These are phyloP conservation scores for Macrochelys suwanniensis DNA, from an alignment of 2,797 vertebrate species.

Conservation along the genomic window DNA sequence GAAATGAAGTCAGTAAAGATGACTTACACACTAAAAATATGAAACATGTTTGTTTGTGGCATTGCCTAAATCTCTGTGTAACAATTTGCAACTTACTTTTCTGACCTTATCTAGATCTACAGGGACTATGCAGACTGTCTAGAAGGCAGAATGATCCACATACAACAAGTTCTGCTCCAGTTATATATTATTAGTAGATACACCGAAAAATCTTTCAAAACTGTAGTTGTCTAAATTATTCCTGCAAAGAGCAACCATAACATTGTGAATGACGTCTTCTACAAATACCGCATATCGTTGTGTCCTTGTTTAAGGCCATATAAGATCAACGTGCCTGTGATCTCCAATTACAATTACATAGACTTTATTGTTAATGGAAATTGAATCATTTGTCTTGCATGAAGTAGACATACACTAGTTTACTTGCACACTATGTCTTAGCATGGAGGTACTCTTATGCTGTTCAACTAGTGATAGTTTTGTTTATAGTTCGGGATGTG, in stretches of 20 bases:
- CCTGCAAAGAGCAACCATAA: background rate
- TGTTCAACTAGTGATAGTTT: background rate
- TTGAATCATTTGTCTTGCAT: background rate
- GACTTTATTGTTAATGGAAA: background rate
- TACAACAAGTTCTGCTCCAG: background rate
- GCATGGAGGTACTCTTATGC: background rate
- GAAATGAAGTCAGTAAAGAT: background rate
- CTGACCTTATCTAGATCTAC: background rate
- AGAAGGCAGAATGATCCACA: background rate
- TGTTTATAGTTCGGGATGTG: background rate
- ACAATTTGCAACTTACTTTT: background rate
- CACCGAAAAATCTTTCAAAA: background rate
- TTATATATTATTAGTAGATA: background rate
- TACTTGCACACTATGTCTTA: background rate
- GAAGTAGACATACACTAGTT: background rate
- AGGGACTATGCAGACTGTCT: background rate
- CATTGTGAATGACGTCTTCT: background rate
- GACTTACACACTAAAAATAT: background rate
- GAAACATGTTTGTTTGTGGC: background rate
- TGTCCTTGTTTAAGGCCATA: background rate
- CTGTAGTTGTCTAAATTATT: background rate
- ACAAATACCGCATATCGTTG: background rate
- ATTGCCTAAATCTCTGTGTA: background rate
- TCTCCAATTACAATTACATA: background rate
- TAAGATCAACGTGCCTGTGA: background rate